Base-by-base conservation (phyloP, 2,113 vertebrate species). In the Meleagris gallopavo region DNA sequence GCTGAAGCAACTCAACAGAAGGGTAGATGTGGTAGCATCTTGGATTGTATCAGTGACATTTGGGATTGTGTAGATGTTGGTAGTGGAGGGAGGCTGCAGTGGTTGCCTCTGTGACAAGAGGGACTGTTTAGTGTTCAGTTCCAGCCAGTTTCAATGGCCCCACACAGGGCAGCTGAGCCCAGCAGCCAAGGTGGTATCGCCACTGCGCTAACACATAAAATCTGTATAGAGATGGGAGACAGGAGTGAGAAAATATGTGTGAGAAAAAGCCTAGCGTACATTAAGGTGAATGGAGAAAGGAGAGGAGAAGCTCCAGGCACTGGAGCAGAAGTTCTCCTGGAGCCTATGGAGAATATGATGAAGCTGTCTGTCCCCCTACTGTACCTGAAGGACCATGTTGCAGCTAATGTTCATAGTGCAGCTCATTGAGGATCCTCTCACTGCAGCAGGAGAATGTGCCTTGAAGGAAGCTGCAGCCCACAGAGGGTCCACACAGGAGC, bases 221-320 rank as follows among this genome's bases (percentile, higher is more conserved):
- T 24, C 7, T 66, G 7, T 24, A 10, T 36, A 66, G 55, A 7
- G 7, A 8, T 57, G 12, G 80, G 36, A 48, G n/a, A 79, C 15
- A 40, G 4, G 2, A 61, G 34, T 73, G 25, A 77, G 54, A 48
- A 92, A 72, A 75, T 76, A 40, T 19, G 3, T 13, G 7, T 38
- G 1, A n/a, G 32, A 88, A 76, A 40, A 3, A 65, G 11, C 10
- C 7, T 10, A 76, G 38, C 5, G 80, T 11, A 50, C 12, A 16
- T 9, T 8, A 72, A 30, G 25, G 27, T 29, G n/a, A 69, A 10
- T 34, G 8, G 32, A n/a, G 7, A 25, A 24, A 0, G 0, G 36
- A 15, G 29, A 64, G 10, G 32, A 83, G 7, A 6, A 46, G 9
- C 6, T 38, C 2, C 25, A 34, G 10, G 8, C 45, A 21, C 13